These are phyloP conservation scores for Chrysomallon squamiferum DNA, from an alignment of 1,140 invertebrate species.

Conservation along the genomic window DNA sequence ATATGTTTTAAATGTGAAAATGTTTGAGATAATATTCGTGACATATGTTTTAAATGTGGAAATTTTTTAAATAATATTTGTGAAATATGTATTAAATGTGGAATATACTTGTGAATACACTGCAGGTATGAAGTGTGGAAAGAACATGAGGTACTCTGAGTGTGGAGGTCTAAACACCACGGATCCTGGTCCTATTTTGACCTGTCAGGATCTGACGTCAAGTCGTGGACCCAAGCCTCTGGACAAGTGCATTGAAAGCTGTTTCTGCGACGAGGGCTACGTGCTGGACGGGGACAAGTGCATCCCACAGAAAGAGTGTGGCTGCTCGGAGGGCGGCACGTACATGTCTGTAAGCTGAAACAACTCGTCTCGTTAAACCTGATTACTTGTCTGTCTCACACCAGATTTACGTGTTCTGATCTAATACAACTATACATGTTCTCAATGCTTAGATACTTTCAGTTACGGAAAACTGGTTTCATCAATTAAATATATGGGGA, in stretches of 20 bases:
- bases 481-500: no score
- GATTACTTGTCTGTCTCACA: not conserved
- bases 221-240: no score
- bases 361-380: not conserved
- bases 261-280: slow-evolving; percentile 27
- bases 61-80: no score
- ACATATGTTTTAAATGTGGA: no score
- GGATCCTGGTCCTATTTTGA: slow-evolving; percentile 4
- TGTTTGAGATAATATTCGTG: no score
- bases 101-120: no score
- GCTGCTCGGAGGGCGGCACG: slow-evolving; percentile 19
- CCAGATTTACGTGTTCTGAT: not conserved
- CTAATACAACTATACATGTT: no score
- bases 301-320: slow-evolving; percentile 22
- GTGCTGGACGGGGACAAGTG: slow-evolving; percentile 18
- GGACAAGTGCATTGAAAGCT: slow-evolving; percentile 18
- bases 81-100: no score
- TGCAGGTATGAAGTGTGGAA: slow-evolving; percentile 19
- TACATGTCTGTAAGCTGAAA: slow-evolving; percentile 14
- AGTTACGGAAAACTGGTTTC: no score
- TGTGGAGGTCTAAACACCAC: slow-evolving; percentile 12
- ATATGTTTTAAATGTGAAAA: no score
- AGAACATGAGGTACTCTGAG: slow-evolving; percentile 16
- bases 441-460: no score
- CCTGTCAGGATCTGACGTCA: not conserved